A percentile compares a stretch with the other conserved stretches of the same genome.
Conservation (phyloP, 37 sponge, comb jelly and placozoan genomes). For the Lycopodina hypogea region DNA sequence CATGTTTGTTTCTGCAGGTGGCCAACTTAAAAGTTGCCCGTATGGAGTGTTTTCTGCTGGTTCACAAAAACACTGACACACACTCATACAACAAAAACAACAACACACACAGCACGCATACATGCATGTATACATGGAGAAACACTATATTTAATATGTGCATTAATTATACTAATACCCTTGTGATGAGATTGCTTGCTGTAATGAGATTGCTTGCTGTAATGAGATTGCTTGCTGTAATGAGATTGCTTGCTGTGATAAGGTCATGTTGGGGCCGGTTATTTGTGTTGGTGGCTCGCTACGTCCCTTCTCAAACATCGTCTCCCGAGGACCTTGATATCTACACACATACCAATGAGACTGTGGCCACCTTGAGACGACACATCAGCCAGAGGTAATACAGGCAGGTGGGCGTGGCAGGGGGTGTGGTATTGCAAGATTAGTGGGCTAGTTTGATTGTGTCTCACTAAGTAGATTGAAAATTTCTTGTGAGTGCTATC, state of each 20-base stretch:
- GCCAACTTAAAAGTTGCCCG: too few relatives aligned
- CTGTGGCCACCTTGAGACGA: conserved; percentile 71
- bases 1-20: too few relatives aligned
- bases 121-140: too few relatives aligned
- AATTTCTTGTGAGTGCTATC: too few relatives aligned
- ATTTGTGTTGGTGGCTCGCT: conserved; percentile 46
- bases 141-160: too few relatives aligned
- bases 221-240: neutral
- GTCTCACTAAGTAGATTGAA: too few relatives aligned
- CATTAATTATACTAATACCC: too few relatives aligned
- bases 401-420: neutral
- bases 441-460: too few relatives aligned
- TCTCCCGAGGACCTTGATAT: conserved; percentile 86
- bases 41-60: too few relatives aligned
- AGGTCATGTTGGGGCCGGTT: conserved; percentile 69
- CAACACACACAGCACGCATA: conserved; percentile 7
- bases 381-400: conserved; percentile 72
- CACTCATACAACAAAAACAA: too few relatives aligned
- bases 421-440: neutral
- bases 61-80: too few relatives aligned
- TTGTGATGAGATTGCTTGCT: neutral
- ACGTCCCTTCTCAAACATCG: conserved; percentile 36
- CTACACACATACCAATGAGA: conserved; percentile 77
- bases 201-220: neutral
- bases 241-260: too few relatives aligned